A percentile compares a stretch with the other conserved stretches of the same genome.
phyloP scores from a whole-genome alignment of 2,888 invertebrate species.

The Ormyrus labotus region DNA sequence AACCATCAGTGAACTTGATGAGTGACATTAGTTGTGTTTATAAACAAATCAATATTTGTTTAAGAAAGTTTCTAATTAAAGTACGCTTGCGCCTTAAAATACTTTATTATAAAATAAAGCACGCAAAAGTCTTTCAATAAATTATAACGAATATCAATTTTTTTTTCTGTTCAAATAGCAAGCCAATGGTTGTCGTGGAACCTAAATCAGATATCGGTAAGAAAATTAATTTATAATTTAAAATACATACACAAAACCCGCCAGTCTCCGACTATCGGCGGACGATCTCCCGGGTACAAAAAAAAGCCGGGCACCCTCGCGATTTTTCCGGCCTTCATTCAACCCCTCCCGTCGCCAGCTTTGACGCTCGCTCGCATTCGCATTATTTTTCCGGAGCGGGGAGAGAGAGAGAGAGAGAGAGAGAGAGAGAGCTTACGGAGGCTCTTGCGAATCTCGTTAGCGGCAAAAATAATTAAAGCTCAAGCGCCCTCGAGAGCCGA shows the following conservation, averaged over 20 bases:
- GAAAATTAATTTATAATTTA: no score
- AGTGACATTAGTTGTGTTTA: no score
- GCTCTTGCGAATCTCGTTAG: constrained; percentile 55
- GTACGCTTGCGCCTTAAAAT: no score
- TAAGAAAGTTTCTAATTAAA: neutral
- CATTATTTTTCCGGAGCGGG: constrained; percentile 21
- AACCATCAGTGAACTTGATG: no score
- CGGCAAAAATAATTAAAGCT: constrained; percentile 58
- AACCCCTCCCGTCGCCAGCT: neutral
- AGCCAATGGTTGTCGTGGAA: no score
- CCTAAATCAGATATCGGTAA: no score
- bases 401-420: neutral
- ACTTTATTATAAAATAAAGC: no score
- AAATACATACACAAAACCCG: no score
- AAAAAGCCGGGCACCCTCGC: neutral
- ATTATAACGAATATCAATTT: no score
- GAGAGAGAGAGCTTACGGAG: neutral
- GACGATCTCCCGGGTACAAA: neutral
- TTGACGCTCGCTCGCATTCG: neutral
- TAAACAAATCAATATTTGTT: neutral
- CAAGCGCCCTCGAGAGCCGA: constrained; percentile 51
- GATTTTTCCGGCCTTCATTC: neutral
- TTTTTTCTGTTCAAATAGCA: no score
- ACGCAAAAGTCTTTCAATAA: no score
- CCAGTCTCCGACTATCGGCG: no score